phyloP scores from a whole-genome alignment of 30 jellyfish, hydroid and myxozoan genomes.

The Hydra vulgaris region DNA sequence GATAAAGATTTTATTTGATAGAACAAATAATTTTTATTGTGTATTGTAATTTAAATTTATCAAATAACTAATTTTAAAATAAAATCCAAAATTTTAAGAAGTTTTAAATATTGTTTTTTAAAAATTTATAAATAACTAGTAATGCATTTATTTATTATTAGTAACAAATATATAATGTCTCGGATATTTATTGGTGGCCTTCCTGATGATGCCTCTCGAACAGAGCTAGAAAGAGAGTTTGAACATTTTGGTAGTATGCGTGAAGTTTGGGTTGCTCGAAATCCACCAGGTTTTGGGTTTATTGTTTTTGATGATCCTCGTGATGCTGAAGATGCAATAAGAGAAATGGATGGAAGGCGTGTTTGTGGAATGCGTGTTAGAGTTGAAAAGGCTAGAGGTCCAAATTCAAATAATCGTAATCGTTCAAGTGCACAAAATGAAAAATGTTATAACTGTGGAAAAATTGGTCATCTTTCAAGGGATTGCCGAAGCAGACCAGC shows the following conservation, averaged over 20 bases:
- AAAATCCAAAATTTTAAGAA: too few relatives aligned
- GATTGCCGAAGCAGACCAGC: conserved; percentile 58
- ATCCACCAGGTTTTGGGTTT: conserved; percentile 84
- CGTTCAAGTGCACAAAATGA: conserved; percentile 40
- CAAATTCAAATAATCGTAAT: conserved; percentile 49
- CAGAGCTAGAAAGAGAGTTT: conserved; percentile 73
- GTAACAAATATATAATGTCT: conserved; percentile 21
- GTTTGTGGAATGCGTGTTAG: conserved; percentile 74
- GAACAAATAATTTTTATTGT: too few relatives aligned
- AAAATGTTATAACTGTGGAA: conserved; percentile 66
- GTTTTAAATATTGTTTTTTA: too few relatives aligned
- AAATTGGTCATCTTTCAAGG: conserved; percentile 54
- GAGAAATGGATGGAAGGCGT: conserved; percentile 78
- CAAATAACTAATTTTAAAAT: too few relatives aligned
- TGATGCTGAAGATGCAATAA: conserved; percentile 84
- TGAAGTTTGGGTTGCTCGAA: conserved; percentile 89
- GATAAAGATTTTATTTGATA: too few relatives aligned
- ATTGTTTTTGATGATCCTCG: conserved; percentile 65
- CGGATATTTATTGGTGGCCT: conserved; percentile 68
- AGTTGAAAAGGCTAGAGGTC: conserved; percentile 73
- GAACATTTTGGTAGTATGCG: conserved; percentile 78
- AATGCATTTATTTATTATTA: too few relatives aligned
- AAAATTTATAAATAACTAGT: too few relatives aligned
- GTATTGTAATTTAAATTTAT: too few relatives aligned
- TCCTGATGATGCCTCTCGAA: conserved; percentile 80